These are phyloP conservation scores for Colistium nudipinnis DNA, from an alignment of 2,113 vertebrate genomes.

Conservation along the genomic window DNA sequence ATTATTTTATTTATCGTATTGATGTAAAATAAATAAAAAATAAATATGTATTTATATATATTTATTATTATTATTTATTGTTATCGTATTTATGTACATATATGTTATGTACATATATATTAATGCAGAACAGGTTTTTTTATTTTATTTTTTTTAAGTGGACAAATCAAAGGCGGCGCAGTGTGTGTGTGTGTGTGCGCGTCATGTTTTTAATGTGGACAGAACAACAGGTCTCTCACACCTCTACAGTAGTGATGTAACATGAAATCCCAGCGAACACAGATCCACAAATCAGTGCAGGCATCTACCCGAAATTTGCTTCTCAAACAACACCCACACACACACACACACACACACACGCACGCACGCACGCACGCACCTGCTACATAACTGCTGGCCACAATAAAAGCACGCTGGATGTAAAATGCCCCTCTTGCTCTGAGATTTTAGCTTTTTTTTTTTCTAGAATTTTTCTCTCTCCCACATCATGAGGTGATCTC, in stretches of 20 bases:
- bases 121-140: no score
- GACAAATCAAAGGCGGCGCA: no score
- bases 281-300: conserved; percentile 12
- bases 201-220: conserved; percentile 24
- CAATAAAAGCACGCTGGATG: conserved; percentile 57
- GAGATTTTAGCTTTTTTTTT: conserved; percentile 25
- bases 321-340: neutral
- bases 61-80: no score
- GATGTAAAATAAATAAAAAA: no score
- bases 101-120: no score
- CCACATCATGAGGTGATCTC: conserved; percentile 39
- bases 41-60: no score
- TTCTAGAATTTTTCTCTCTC: neutral
- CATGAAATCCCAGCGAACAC: conserved; percentile 24
- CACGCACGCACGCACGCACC: neutral
- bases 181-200: neutral
- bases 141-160: no score
- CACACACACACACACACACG: neutral
- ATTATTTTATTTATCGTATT: no score
- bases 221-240: conserved; percentile 20
- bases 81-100: no score
- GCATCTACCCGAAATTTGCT: conserved; percentile 25
- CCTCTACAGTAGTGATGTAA: conserved; percentile 26
- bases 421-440: conserved; percentile 44
- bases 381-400: conserved; percentile 62